Percentiles rank a stretch among this genome's conserved stretches.
Evolutionary conservation across 2,797 vertebrate species (phyloP).

Genomic region (Bovichtus variegatus): DNA sequence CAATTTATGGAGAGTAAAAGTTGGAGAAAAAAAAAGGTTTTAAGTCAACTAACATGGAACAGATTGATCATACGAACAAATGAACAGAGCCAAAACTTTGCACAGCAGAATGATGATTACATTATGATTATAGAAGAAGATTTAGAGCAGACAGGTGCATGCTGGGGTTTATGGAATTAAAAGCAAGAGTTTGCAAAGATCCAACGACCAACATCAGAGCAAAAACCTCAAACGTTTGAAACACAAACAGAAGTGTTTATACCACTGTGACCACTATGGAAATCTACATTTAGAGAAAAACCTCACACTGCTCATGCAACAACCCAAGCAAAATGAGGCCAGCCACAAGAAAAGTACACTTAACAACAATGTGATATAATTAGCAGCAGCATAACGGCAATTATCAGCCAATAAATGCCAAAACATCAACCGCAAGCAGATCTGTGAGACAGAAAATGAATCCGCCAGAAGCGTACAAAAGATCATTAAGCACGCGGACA

Average conservation of each 20-base stretch:
- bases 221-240: background rate
- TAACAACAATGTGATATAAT: background rate
- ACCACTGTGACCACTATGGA: background rate
- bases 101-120: no score
- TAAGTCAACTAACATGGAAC: background rate
- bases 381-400: background rate
- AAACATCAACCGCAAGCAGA: constrained; percentile 1
- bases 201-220: background rate
- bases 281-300: background rate
- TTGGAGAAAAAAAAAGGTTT: no score
- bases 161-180: background rate
- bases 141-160: background rate
- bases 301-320: background rate
- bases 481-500: background rate
- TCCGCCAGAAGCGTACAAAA: background rate
- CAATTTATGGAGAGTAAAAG: background rate
- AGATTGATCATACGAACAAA: background rate
- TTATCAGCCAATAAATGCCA: background rate
- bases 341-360: background rate
- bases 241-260: background rate
- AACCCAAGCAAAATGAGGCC: background rate
- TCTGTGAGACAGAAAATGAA: background rate
- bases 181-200: background rate
- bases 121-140: background rate
- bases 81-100: background rate